Evolutionary conservation across 2,797 vertebrate genomes (phyloP).

Genomic region (Hephaestus fuliginosus): DNA sequence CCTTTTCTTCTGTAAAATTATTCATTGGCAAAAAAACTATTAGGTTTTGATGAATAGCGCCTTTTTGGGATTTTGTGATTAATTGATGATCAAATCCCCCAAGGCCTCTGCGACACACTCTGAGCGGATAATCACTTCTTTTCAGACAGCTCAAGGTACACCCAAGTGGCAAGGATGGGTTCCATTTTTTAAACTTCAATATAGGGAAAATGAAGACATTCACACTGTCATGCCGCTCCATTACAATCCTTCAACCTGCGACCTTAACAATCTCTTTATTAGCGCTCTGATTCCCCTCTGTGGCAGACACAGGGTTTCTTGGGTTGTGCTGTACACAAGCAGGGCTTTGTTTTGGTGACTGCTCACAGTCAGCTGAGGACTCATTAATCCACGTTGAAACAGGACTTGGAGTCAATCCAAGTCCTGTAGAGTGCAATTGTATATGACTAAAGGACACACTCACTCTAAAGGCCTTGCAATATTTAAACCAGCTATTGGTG

Average conservation of each 20-base stretch:
- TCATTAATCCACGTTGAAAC: constrained; percentile 56
- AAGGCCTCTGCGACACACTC: constrained; percentile 66
- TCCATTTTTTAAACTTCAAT: constrained; percentile 79
- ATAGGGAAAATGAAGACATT: constrained; percentile 80
- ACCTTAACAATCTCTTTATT: constrained; percentile 69
- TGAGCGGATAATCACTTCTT: constrained; percentile 78
- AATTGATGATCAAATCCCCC: constrained; percentile 79
- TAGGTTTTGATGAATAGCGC: constrained; percentile 75
- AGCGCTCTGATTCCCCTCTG: constrained; percentile 33
- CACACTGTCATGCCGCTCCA: constrained; percentile 64
- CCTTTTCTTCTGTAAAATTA: constrained; percentile 42
- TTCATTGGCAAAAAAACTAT: constrained; percentile 69
- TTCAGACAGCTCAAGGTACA: constrained; percentile 82
- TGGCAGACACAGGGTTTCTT: constrained; percentile 36
- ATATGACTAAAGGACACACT: constrained; percentile 18
- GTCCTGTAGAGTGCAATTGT: constrained; percentile 23
- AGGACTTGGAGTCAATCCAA: constrained; percentile 35
- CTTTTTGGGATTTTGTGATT: constrained; percentile 76
- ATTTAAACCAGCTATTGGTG: constrained; percentile 11
- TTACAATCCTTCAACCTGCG: constrained; percentile 72
- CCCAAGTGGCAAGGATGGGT: constrained; percentile 70
- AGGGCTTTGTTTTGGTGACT: constrained; percentile 35
- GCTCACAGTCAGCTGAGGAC: constrained; percentile 31
- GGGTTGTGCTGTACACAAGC: constrained; percentile 35
- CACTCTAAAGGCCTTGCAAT: constrained; percentile 12